phyloP scores from a whole-genome alignment of 2,888 invertebrate species.

The Cheilosia impressa region DNA sequence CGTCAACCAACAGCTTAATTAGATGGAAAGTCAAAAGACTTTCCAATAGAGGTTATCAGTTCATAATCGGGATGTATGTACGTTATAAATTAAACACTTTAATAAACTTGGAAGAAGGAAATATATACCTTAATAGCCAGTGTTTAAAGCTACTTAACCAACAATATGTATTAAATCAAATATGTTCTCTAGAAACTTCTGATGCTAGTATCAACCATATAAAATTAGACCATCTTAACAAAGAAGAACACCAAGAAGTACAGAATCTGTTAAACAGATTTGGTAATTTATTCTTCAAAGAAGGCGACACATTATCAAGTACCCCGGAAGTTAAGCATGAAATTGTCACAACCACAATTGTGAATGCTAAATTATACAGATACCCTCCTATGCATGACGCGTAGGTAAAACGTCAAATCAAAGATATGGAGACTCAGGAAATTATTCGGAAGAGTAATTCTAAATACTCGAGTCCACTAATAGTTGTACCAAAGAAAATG shows the following conservation, averaged over 20 bases:
- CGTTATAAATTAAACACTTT: conserved; percentile 3
- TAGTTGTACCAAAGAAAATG: too few species aligned
- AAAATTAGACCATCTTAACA: conserved; percentile 14
- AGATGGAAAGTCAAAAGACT: conserved; percentile 40
- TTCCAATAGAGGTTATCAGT: conserved; percentile 23
- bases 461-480: too few species aligned
- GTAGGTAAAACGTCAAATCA: too few species aligned
- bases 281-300: conserved; percentile 25
- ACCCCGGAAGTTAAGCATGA: conserved; percentile 22
- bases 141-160: background rate
- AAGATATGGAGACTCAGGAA: too few species aligned
- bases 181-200: conserved; percentile 3
- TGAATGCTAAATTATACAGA: conserved; percentile 3
- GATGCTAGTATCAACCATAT: background rate
- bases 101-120: conserved; percentile 10
- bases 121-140: too few species aligned
- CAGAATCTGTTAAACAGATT: background rate
- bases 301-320: conserved; percentile 22
- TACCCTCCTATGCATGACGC: too few species aligned
- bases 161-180: background rate
- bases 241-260: background rate
- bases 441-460: too few species aligned
- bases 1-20: background rate
- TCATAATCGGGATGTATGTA: conserved; percentile 16
- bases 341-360: conserved; percentile 6